phyloP scores from a whole-genome alignment of 2,888 invertebrate species.

The Microchrysa polita region DNA sequence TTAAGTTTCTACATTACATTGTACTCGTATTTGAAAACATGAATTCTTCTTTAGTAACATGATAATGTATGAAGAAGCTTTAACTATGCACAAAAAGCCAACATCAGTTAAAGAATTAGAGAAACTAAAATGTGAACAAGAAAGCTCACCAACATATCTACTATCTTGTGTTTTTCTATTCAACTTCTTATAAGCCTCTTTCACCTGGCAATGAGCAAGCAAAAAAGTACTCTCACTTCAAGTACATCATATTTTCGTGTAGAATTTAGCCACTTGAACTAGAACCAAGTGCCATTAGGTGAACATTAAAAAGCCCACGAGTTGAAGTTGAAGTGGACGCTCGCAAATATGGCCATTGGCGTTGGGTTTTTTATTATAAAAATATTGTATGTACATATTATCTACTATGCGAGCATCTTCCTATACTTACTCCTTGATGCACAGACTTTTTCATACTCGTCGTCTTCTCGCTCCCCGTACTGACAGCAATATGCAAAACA shows the following conservation, averaged over 20 bases:
- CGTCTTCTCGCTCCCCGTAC: no score
- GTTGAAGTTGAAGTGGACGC: neutral
- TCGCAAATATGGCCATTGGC: slow-evolving; percentile 10
- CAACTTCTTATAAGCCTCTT: neutral
- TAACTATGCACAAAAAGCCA: no score
- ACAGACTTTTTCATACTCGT: no score
- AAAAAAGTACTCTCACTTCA: slow-evolving; percentile 11
- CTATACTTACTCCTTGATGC: no score
- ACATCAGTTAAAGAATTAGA: no score
- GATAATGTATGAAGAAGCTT: no score
- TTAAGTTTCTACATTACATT: no score
- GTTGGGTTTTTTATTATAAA: neutral
- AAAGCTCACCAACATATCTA: neutral
- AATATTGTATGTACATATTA: no score
- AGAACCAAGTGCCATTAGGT: neutral
- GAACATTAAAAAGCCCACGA: neutral
- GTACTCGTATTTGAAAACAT: no score
- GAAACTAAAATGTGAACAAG: neutral
- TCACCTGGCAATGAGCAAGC: neutral
- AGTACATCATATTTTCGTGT: slow-evolving; percentile 4
- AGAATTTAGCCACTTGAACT: neutral
- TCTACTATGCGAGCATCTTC: no score
- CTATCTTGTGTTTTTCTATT: neutral
- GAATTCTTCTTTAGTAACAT: no score
- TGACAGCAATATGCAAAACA: no score